phyloP scores from a whole-genome alignment of 2,797 vertebrate species.

The Peromyscus melanophrys region DNA sequence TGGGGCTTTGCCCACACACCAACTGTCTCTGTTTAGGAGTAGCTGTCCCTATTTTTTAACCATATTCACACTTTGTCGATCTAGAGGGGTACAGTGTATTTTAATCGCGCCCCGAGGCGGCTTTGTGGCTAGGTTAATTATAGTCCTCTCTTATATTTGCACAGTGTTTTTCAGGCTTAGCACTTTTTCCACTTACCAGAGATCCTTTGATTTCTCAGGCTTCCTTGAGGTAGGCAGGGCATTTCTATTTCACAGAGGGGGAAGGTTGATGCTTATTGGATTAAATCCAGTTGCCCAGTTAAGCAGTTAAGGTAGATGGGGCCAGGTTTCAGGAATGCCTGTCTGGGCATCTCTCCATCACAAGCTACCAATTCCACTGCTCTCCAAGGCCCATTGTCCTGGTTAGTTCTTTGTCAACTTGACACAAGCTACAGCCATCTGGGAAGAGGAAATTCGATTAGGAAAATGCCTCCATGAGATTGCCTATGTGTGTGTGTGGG shows the following conservation, averaged over 20 bases:
- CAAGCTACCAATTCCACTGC: not conserved
- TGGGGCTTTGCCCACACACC: constrained; percentile 85
- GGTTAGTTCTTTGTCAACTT: not conserved
- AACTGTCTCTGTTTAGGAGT: constrained; percentile 86
- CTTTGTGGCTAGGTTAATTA: constrained; percentile 81
- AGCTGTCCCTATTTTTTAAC: constrained; percentile 86
- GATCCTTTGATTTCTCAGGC: constrained; percentile 61
- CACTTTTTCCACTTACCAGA: constrained; percentile 28
- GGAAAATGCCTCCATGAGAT: not conserved
- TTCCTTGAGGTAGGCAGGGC: constrained; percentile 26
- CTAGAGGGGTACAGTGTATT: constrained; percentile 81
- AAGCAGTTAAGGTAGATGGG: not conserved
- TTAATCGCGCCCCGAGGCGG: constrained; percentile 76
- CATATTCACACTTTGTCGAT: constrained; percentile 82
- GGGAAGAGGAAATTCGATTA: not conserved
- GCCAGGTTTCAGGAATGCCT: not conserved
- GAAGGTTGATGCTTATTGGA: not conserved
- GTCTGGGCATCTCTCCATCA: not conserved
- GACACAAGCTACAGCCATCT: not conserved
- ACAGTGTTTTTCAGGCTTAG: constrained; percentile 62
- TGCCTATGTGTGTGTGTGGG: not conserved
- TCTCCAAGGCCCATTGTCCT: not conserved
- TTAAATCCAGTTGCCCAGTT: not conserved
- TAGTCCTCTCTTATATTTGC: constrained; percentile 73
- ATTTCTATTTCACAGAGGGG: constrained; percentile 52